Conservation (phyloP, 1,140 invertebrate genomes). For the Mactra quadrangularis region DNA sequence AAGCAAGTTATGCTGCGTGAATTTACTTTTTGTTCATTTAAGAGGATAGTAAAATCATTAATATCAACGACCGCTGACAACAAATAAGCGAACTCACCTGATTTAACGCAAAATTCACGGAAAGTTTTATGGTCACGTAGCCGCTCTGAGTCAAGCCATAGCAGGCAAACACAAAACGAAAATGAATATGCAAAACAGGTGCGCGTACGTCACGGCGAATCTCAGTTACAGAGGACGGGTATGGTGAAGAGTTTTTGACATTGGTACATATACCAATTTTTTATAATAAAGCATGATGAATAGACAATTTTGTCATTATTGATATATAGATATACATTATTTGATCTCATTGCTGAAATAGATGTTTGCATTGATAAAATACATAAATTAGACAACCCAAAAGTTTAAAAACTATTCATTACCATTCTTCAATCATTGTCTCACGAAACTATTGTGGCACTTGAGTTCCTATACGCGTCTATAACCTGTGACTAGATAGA, state of each 20-base stretch:
- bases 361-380: no score
- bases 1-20: background rate
- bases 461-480: no score
- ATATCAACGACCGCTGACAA: background rate
- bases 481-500: no score
- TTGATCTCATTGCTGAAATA: no score
- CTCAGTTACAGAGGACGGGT: conserved; percentile 19
- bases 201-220: conserved; percentile 20
- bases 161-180: conserved; percentile 40
- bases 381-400: no score
- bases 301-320: no score
- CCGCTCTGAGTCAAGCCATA: conserved; percentile 19
- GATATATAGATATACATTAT: no score
- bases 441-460: no score
- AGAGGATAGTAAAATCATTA: conserved; percentile 1
- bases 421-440: no score
- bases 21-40: conserved; percentile 17
- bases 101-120: background rate
- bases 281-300: no score
- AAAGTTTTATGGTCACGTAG: conserved; percentile 30
- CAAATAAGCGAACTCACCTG: background rate
- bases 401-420: no score
- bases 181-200: conserved; percentile 37
- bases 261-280: no score
- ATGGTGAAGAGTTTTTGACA: background rate